These are phyloP conservation scores for Tachina lurida DNA, from an alignment of 2,888 invertebrate species.

Conservation along the genomic window DNA sequence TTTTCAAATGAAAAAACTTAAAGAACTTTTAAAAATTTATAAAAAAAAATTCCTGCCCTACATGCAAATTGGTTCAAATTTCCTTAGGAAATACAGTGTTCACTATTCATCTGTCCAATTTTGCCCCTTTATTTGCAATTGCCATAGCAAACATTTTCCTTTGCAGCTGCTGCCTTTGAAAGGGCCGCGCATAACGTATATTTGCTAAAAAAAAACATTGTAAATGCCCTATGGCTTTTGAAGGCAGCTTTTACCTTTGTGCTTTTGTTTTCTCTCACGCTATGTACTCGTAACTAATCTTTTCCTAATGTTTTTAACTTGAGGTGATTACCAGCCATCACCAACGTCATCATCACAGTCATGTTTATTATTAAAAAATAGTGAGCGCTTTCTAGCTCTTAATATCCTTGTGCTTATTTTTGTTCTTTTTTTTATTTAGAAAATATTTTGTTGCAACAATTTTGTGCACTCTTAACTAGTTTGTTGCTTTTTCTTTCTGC, in stretches of 20 bases:
- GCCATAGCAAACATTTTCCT: background rate
- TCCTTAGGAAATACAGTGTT: background rate
- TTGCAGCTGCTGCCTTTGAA: background rate
- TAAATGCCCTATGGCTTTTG: conserved; percentile 2
- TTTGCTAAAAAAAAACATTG: conserved; percentile 5
- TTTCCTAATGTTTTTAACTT: conserved; percentile 19
- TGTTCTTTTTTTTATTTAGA: background rate
- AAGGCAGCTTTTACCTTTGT: conserved; percentile 9
- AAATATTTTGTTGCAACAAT: conserved; percentile 20
- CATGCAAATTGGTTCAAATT: background rate
- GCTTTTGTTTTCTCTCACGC: conserved; percentile 13
- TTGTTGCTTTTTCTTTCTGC: background rate
- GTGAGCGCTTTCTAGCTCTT: conserved; percentile 8
- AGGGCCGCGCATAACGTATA: background rate
- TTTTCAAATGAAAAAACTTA: too few relatives aligned
- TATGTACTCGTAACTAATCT: background rate
- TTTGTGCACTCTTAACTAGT: background rate
- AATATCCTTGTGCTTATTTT: conserved; percentile 55
- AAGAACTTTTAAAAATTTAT: too few relatives aligned
- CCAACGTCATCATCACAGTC: background rate
- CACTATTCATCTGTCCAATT: conserved; percentile 1
- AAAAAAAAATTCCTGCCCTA: background rate
- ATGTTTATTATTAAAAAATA: conserved; percentile 31
- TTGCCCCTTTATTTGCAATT: background rate
- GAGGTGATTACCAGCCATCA: conserved; percentile 4